A percentile compares a stretch with the other conserved stretches of the same genome.
These are phyloP conservation scores for Aphidius colemani DNA, from an alignment of 2,888 invertebrate species.

Conservation along the genomic window DNA sequence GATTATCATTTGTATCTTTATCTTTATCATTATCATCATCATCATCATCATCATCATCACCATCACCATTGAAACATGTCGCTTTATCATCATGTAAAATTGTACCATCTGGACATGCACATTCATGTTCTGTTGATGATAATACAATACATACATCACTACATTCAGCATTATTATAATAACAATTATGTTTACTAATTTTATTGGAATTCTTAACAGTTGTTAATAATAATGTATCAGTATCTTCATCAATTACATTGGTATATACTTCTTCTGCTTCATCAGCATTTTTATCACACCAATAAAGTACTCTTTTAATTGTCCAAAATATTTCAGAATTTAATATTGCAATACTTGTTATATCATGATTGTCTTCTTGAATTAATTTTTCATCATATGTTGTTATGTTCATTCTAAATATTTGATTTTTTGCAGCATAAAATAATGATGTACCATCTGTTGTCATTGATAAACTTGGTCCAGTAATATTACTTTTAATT, in stretches of 20 bases:
- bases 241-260: no score
- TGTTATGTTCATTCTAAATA: no score
- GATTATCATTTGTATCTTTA: conserved; percentile 77
- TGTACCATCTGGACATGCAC: conserved; percentile 73
- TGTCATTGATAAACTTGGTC: no score
- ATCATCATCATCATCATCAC: conserved; percentile 68
- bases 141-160: conserved; percentile 74
- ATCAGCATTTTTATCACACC: no score
- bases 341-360: conserved; percentile 59
- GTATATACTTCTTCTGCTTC: no score
- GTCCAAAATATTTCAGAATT: conserved; percentile 73
- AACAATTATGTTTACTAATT: conserved; percentile 64
- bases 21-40: conserved; percentile 70
- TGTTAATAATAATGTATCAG: conserved; percentile 59
- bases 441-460: no score
- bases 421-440: no score
- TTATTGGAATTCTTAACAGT: conserved; percentile 31
- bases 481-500: no score
- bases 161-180: conserved; percentile 68
- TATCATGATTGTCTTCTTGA: no score
- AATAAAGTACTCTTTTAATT: no score
- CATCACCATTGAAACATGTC: conserved; percentile 67
- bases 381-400: no score
- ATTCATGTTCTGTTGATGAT: conserved; percentile 43
- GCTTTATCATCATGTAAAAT: conserved; percentile 62